These are phyloP conservation scores for Thalassarche chlororhynchos DNA, from an alignment of 2,113 vertebrate species.

Conservation along the genomic window DNA sequence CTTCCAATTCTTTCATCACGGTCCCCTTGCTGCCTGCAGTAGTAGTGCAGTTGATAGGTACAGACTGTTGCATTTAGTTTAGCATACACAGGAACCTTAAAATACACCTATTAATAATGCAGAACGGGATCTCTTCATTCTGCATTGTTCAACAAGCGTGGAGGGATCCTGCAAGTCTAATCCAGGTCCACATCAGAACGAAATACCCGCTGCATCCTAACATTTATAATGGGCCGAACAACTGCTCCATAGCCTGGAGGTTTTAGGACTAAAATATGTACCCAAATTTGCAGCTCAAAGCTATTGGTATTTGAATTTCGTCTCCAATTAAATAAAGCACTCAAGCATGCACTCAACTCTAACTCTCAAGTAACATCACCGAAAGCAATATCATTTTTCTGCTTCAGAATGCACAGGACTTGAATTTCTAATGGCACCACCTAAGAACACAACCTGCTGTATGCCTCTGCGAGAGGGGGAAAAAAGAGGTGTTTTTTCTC, in stretches of 20 bases:
- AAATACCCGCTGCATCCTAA: not conserved
- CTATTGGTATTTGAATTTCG: not conserved
- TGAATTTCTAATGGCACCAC: not conserved
- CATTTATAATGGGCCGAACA: accelerated
- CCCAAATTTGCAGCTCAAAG: not conserved
- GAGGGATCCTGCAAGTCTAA: not conserved
- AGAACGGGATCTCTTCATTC: not conserved
- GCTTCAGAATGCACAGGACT: not conserved
- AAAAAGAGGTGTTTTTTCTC: accelerated
- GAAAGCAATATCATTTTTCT: not conserved
- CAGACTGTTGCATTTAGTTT: not conserved
- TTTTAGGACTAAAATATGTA: not conserved
- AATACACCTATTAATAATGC: no score
- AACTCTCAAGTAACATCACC: not conserved
- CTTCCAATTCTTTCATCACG: no score
- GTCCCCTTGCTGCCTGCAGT: not conserved
- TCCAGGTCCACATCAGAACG: accelerated
- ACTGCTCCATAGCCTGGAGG: not conserved
- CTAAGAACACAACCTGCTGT: not conserved
- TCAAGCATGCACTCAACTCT: not conserved
- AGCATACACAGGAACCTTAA: not conserved
- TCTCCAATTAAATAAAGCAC: not conserved
- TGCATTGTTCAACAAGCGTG: not conserved
- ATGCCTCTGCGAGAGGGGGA: accelerated
- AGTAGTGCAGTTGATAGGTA: not conserved